These are phyloP conservation scores for Choristoneura fumiferana DNA, from an alignment of 1,140 invertebrate genomes.

Conservation along the genomic window DNA sequence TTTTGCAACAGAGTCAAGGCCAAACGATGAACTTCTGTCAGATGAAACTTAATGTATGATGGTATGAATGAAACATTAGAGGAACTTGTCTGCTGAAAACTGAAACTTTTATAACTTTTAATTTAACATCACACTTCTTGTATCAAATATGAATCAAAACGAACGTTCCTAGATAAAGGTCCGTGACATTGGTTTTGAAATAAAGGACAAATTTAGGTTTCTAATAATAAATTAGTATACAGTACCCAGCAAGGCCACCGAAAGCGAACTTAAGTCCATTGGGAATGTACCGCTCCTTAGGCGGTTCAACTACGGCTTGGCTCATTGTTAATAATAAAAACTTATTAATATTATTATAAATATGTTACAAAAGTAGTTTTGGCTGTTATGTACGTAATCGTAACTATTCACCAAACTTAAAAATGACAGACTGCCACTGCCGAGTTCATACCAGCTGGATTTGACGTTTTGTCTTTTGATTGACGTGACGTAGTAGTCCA, in stretches of 20 bases:
- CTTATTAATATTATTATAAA: background rate
- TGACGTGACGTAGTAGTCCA: no score
- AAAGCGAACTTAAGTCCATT: constrained; percentile 84
- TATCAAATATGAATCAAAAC: no score
- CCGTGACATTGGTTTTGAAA: constrained; percentile 40
- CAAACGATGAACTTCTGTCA: no score
- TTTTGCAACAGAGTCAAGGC: no score
- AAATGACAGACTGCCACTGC: background rate
- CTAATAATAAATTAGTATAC: constrained; percentile 51
- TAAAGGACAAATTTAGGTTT: constrained; percentile 36
- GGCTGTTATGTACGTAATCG: background rate
- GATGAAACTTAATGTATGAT: no score
- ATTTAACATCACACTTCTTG: no score
- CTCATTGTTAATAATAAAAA: constrained; percentile 35
- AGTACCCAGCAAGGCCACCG: constrained; percentile 84
- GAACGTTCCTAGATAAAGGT: constrained; percentile 12
- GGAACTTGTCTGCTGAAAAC: background rate
- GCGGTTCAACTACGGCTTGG: constrained; percentile 34
- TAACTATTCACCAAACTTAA: background rate
- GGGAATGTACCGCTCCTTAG: constrained; percentile 75
- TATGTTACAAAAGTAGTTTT: background rate
- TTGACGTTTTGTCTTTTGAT: constrained; percentile 10
- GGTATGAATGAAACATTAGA: no score
- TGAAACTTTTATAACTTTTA: constrained; percentile 17
- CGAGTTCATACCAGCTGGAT: constrained; percentile 7